Base-by-base conservation (phyloP, 2,113 vertebrate species). In the Lampris incognitus region DNA sequence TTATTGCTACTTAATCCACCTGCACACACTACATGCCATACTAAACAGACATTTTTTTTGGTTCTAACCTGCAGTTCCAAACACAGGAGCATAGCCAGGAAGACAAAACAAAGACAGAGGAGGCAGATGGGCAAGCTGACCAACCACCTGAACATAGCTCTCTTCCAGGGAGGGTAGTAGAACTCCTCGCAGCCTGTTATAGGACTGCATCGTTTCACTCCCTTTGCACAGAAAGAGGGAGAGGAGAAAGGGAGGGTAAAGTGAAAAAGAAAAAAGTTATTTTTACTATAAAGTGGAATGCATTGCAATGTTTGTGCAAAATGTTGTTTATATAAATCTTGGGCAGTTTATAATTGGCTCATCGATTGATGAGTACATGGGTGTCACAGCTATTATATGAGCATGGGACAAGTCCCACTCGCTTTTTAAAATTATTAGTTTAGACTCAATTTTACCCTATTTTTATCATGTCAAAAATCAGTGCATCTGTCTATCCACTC, bases 91-190 rank as follows among this genome's bases (percentile, higher is more conserved):
- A 98, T 98, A 78, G 96, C 94, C 46, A 99, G 87, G 93, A 99
- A 99, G 91, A 97, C 96, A 1, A 96, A 90, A 76, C 92, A 91
- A 72, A 99, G 96, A 87, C 97, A 98, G 88, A 95, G 78, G 74
- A 98, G 88, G 90, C 98, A 99, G 83, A 98, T 56, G 3, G 97
- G 97, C 48, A 98, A 92, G 92, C 98, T 99, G 89, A 99, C 96
- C 41, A 98, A 89, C 92, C 96, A 96, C 91, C 96, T 95, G 94
- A 98, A 99, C 73, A 97, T 67, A 40, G 96, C 85, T 40, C 97
- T 95, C 86, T 97, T 98, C 98, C 97, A 99, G 0, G 97, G 95
- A 0, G 98, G 97, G 76, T 98, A 99, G 85, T 98, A 97, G 68
- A 98, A 96, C 87, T 99, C 98, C 87, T 99, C 97, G 0, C 95